These are phyloP conservation scores for Dasysyrphus albostriatus DNA, from an alignment of 2,888 invertebrate species.

Conservation along the genomic window DNA sequence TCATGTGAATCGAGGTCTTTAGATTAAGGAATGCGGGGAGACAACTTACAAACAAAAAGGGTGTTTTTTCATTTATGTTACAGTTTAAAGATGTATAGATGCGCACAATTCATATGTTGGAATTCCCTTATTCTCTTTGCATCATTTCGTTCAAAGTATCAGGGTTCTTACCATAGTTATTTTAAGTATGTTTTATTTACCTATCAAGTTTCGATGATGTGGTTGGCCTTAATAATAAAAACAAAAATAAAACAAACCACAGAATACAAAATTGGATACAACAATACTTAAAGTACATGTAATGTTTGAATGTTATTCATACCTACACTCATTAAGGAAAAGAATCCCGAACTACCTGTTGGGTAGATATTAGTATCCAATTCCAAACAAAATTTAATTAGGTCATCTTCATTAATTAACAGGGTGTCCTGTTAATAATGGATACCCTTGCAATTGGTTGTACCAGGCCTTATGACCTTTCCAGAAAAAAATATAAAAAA, in stretches of 20 bases:
- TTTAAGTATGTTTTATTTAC: not conserved
- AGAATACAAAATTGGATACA: conserved; percentile 5
- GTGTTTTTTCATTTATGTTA: not conserved
- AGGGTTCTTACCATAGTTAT: not conserved
- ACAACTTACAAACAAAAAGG: not conserved
- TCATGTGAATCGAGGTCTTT: not conserved
- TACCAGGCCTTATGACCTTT: too few relatives aligned
- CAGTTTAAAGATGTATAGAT: not conserved
- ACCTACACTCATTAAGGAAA: not conserved
- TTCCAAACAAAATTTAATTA: too few relatives aligned
- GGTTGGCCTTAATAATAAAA: conserved; percentile 23
- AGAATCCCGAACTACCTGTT: conserved; percentile 26
- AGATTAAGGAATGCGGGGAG: not conserved
- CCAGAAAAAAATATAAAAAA: too few relatives aligned
- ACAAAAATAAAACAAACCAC: conserved; percentile 3
- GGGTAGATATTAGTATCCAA: conserved; percentile 9
- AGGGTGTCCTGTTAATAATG: too few relatives aligned
- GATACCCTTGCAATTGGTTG: too few relatives aligned
- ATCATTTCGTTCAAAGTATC: not conserved
- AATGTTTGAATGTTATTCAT: too few relatives aligned
- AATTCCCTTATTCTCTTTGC: not conserved
- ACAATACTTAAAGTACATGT: too few relatives aligned
- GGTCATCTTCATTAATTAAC: too few relatives aligned
- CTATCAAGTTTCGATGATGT: conserved; percentile 60
- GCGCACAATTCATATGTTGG: not conserved